These are phyloP conservation scores for Lamellibrachia satsuma DNA, from an alignment of 2,888 invertebrate species.

Conservation along the genomic window DNA sequence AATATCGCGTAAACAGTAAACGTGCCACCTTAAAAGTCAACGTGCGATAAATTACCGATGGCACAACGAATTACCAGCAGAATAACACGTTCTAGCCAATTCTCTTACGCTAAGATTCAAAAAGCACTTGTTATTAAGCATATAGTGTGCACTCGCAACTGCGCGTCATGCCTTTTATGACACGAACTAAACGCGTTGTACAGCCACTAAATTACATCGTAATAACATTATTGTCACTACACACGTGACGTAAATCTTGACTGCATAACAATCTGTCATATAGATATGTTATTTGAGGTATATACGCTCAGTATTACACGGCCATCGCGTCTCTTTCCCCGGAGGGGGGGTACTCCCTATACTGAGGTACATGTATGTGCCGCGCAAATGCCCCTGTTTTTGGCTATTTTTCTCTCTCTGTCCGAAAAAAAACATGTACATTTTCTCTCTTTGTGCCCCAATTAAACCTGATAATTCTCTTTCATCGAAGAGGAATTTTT, in stretches of 20 bases:
- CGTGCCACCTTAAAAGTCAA: neutral
- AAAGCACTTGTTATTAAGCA: neutral
- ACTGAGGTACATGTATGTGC: too few species aligned
- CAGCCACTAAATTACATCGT: neutral
- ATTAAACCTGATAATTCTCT: too few species aligned
- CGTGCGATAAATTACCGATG: neutral
- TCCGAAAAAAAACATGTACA: too few species aligned
- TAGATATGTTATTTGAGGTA: conserved; percentile 12
- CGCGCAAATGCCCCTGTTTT: too few species aligned
- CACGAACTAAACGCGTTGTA: neutral
- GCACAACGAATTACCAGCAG: neutral
- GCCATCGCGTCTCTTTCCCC: neutral
- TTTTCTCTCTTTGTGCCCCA: too few species aligned
- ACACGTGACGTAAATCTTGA: conserved; percentile 5
- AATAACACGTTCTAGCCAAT: neutral
- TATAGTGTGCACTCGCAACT: neutral
- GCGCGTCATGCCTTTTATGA: neutral
- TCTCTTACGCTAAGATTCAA: neutral
- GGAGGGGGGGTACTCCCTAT: too few species aligned
- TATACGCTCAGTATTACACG: neutral
- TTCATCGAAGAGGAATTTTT: too few species aligned
- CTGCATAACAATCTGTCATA: neutral
- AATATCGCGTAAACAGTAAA: neutral
- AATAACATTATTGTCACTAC: neutral
- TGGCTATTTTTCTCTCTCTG: too few species aligned